These are phyloP conservation scores for Arnoldichthys spilopterus DNA, from an alignment of 2,797 vertebrate species.

Conservation along the genomic window DNA sequence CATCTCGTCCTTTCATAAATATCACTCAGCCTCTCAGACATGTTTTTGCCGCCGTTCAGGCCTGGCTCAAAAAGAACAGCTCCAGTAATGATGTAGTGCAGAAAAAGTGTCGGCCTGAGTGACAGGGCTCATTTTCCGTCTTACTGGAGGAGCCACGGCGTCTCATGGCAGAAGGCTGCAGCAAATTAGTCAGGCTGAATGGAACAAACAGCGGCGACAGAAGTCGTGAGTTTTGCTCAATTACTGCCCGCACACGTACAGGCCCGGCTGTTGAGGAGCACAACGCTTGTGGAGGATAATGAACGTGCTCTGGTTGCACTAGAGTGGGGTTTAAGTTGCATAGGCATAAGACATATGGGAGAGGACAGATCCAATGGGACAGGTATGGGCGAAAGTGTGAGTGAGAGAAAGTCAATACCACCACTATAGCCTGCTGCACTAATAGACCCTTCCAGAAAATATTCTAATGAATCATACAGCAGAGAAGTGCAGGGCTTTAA, in stretches of 20 bases:
- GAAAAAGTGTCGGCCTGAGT: slow-evolving; percentile 35
- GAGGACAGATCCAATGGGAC: neutral
- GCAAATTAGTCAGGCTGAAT: slow-evolving; percentile 49
- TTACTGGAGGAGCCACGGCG: slow-evolving; percentile 35
- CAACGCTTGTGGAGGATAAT: slow-evolving; percentile 37
- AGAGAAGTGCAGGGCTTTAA: neutral
- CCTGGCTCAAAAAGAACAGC: slow-evolving; percentile 40
- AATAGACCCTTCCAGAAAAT: slow-evolving; percentile 4
- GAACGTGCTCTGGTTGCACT: slow-evolving; percentile 26
- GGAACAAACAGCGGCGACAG: slow-evolving; percentile 59
- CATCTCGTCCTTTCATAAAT: slow-evolving; percentile 42
- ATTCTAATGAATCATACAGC: slow-evolving; percentile 5
- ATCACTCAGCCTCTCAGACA: slow-evolving; percentile 34
- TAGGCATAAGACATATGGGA: neutral
- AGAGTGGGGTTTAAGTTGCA: slow-evolving; percentile 8
- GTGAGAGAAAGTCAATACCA: slow-evolving; percentile 19
- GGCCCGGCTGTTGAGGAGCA: slow-evolving; percentile 29
- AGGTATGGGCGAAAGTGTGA: neutral
- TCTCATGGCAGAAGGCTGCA: slow-evolving; percentile 36
- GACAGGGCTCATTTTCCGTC: slow-evolving; percentile 55
- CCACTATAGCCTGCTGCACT: neutral
- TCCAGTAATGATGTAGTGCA: slow-evolving; percentile 55
- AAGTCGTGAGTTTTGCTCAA: slow-evolving; percentile 62
- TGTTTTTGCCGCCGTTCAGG: slow-evolving; percentile 40
- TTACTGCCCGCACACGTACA: slow-evolving; percentile 57